A percentile compares a stretch with the other conserved stretches of the same genome.
These are phyloP conservation scores for Drosophila ezoana DNA, from an alignment of 2,888 invertebrate species.

Conservation along the genomic window DNA sequence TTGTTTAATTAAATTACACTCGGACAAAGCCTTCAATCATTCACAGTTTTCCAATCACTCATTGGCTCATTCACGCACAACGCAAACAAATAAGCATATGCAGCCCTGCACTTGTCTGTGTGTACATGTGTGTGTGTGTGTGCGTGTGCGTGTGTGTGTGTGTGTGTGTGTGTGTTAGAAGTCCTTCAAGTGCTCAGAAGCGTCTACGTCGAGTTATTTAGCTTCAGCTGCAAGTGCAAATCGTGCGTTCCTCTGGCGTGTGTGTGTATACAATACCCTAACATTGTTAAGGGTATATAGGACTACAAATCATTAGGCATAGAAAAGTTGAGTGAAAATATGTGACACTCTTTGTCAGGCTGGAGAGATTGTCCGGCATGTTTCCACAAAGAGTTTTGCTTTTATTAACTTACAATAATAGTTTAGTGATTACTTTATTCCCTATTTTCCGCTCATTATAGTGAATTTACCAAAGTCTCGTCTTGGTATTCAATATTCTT, in stretches of 20 bases:
- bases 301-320: no score
- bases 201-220: constrained; percentile 32
- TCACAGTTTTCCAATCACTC: constrained; percentile 75
- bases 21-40: constrained; percentile 75
- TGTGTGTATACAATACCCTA: constrained; percentile 20
- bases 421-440: no score
- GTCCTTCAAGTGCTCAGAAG: constrained; percentile 41
- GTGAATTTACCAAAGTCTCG: no score
- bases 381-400: no score
- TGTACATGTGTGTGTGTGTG: constrained; percentile 22
- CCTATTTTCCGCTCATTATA: no score
- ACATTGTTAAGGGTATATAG: not conserved
- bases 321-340: no score
- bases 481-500: no score
- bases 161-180: constrained; percentile 15
- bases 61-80: constrained; percentile 74
- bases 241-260: constrained; percentile 42
- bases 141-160: constrained; percentile 7
- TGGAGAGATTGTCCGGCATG: no score
- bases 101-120: constrained; percentile 32
- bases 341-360: no score
- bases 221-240: constrained; percentile 57
- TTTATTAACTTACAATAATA: no score
- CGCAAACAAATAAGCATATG: constrained; percentile 59
- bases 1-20: constrained; percentile 77